phyloP scores from a whole-genome alignment of 2,888 invertebrate genomes.

The Acheta domesticus region DNA sequence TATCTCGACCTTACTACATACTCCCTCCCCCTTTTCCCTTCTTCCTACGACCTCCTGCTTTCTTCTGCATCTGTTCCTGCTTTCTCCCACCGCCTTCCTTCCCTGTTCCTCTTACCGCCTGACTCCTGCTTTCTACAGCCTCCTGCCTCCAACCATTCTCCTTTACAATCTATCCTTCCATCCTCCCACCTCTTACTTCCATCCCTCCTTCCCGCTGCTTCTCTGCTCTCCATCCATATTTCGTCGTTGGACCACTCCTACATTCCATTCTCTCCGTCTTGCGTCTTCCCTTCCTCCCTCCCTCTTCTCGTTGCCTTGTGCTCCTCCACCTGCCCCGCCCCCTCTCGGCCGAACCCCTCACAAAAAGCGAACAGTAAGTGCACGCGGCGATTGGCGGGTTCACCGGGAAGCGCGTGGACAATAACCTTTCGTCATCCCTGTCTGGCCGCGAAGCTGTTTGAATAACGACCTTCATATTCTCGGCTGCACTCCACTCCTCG shows the following conservation, averaged over 20 bases:
- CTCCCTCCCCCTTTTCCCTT: constrained; percentile 35
- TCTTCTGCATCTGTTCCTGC: constrained; percentile 26
- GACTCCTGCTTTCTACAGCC: neutral
- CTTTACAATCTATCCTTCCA: neutral
- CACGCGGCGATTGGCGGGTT: neutral
- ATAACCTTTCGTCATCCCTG: constrained; percentile 18
- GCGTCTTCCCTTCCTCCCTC: too few species aligned
- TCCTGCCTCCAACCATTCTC: neutral
- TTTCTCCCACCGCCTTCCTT: constrained; percentile 32
- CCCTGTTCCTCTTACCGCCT: constrained; percentile 27
- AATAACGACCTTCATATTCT: constrained; percentile 12
- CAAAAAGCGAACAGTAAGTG: neutral
- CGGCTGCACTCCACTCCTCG: neutral
- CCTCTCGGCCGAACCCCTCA: neutral
- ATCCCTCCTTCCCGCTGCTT: neutral
- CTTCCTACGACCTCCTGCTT: constrained; percentile 27
- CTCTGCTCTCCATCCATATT: neutral
- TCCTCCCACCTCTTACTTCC: neutral
- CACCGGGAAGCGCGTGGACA: neutral
- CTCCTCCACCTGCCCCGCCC: neutral
- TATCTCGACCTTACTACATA: neutral
- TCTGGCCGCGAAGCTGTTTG: constrained; percentile 18
- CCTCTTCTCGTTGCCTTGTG: neutral
- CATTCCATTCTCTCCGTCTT: too few species aligned
- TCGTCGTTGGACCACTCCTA: neutral